Conservation (phyloP, 2,797 vertebrate species). For the Fistularia commersonii region DNA sequence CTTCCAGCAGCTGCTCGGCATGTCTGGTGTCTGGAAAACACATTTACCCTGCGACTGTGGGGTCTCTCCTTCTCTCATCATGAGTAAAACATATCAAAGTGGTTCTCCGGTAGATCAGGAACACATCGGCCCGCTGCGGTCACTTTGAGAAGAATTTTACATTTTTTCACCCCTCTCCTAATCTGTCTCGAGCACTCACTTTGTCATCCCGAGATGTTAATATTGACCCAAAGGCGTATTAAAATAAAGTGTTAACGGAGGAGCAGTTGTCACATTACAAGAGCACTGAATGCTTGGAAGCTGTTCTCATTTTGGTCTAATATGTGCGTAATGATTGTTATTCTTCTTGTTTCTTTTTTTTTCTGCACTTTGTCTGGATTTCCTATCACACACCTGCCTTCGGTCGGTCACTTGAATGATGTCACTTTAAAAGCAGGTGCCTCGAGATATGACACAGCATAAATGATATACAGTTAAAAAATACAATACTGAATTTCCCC, state of each 20-base stretch:
- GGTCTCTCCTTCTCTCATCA: slow-evolving; percentile 24
- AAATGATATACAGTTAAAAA: too few species aligned
- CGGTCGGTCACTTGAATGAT: background rate
- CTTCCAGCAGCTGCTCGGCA: slow-evolving; percentile 64
- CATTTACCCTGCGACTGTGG: slow-evolving; percentile 54
- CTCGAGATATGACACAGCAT: background rate
- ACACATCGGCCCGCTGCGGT: slow-evolving; percentile 46
- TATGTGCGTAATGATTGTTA: slow-evolving; percentile 6
- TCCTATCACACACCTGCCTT: background rate
- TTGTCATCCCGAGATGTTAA: slow-evolving; percentile 33
- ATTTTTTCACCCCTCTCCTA: slow-evolving; percentile 17
- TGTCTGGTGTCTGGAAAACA: slow-evolving; percentile 58
- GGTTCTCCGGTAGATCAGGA: slow-evolving; percentile 41
- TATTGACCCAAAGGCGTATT: slow-evolving; percentile 34
- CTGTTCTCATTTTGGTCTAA: background rate
- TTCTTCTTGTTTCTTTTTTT: background rate
- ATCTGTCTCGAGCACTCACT: slow-evolving; percentile 42
- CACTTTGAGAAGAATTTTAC: slow-evolving; percentile 34
- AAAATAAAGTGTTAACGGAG: slow-evolving; percentile 47
- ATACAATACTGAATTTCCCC: too few species aligned
- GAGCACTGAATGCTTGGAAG: slow-evolving; percentile 20
- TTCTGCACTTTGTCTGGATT: too few species aligned
- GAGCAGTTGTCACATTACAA: slow-evolving; percentile 25
- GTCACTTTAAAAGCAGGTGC: slow-evolving; percentile 20
- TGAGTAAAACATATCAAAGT: slow-evolving; percentile 51